These are phyloP conservation scores for Emydoidea blandingii DNA, from an alignment of 2,797 vertebrate species.

Conservation along the genomic window DNA sequence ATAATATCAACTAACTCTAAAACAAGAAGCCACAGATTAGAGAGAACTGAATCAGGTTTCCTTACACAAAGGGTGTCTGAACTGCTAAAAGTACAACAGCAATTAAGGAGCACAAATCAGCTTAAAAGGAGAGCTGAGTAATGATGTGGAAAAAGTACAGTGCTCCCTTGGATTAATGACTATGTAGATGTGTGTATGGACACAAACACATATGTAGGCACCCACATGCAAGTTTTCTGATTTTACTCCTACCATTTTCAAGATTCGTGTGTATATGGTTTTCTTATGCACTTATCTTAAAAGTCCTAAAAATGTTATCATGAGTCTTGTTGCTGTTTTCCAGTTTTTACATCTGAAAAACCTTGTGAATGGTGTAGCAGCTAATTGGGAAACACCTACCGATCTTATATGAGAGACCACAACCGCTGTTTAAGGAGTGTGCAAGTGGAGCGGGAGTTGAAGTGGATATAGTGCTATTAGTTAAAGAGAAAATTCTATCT, in stretches of 20 bases:
- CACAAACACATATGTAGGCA: not conserved
- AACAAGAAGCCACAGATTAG: slow-evolving; percentile 12
- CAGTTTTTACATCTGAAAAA: not conserved
- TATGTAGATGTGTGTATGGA: slow-evolving; percentile 38
- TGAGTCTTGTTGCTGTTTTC: not conserved
- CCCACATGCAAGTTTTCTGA: not conserved
- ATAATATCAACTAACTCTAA: slow-evolving; percentile 31
- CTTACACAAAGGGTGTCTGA: slow-evolving; percentile 55
- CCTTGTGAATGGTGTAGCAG: not conserved
- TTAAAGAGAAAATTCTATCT: not conserved
- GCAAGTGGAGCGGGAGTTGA: not conserved
- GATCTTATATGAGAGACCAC: not conserved
- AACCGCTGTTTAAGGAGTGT: not conserved
- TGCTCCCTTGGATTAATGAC: slow-evolving; percentile 64
- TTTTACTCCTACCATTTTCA: not conserved
- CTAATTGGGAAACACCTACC: not conserved
- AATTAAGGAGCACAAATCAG: slow-evolving; percentile 72
- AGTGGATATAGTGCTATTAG: not conserved
- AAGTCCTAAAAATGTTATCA: not conserved
- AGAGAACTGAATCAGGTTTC: slow-evolving; percentile 31
- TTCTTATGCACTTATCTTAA: not conserved
- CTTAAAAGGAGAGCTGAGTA: slow-evolving; percentile 64
- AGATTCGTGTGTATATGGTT: not conserved
- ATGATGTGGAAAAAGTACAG: slow-evolving; percentile 47
- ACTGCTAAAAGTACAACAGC: slow-evolving; percentile 70